Evolutionary conservation across 2,113 vertebrate species (phyloP), one percentile per base, ranked within the genome.

Genomic region (Sterrhoptilus dennistouni): DNA sequence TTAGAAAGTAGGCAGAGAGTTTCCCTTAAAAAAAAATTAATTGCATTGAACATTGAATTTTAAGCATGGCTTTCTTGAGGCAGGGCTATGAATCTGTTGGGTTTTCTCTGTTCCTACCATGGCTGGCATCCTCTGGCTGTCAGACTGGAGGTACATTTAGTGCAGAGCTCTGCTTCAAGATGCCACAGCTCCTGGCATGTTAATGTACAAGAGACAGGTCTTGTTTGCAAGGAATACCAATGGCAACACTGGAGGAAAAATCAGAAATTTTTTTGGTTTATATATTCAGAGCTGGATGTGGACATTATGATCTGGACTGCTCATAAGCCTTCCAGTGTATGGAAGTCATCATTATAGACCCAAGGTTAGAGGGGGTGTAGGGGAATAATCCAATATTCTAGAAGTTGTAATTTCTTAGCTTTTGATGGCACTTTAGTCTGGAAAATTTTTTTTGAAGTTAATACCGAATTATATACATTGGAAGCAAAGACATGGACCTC

Each of bases 401-500:
- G 7, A 22, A 82, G 33, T 6, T 70, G 6, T 38, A 11, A 75
- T 64, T 81, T 74, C 54, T 23, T 83, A 68, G 35, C 4, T 71
- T 95, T 85, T 66, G 31, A 12, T 50, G 33, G 9, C 20, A 50
- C 10, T 53, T 79, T 64, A 54, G 24, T 15, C 28, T 50, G 25
- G n/a, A 88, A 66, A 38, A 8, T 6, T 11, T 8, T 69, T 74
- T 65, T 53, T 12, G 3, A 61, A 66, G 36, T 27, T 70, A 57
- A 19, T 29, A 19, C 3, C 0, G 0, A 29, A 24, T 78, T 8
- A 18, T 28, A 9, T 23, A 15, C 42, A 9, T 14, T 53, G 18
- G 20, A 82, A 66, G 33, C 5, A 19, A 63, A 11, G 10, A 8
- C 31, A 8, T 0, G 0, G n/a, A 10, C 6, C 65, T 23, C 29